These are phyloP conservation scores for Colletes collaris DNA, from an alignment of 2,888 invertebrate genomes.

Conservation along the genomic window DNA sequence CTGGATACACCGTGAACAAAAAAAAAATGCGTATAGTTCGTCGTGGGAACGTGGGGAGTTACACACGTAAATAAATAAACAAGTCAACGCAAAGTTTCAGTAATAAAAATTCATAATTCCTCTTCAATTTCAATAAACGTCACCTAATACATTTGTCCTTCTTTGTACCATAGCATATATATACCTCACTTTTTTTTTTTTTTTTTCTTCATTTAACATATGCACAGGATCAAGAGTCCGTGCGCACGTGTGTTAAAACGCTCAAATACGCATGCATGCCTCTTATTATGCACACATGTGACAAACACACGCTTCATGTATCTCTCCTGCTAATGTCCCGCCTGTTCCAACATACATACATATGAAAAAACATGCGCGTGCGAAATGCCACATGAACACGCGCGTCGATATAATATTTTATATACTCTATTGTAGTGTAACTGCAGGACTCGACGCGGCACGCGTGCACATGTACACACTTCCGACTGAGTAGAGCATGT, in stretches of 20 bases:
- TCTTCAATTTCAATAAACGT: slow-evolving; percentile 80
- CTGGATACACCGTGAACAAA: not conserved
- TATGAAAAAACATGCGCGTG: slow-evolving; percentile 55
- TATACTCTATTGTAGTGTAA: slow-evolving; percentile 49
- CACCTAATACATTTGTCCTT: slow-evolving; percentile 80
- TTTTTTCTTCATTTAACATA: slow-evolving; percentile 62
- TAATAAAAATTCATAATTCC: slow-evolving; percentile 82
- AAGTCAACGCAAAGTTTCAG: slow-evolving; percentile 67
- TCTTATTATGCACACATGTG: slow-evolving; percentile 50
- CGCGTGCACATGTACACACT: slow-evolving; percentile 54
- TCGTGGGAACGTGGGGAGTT: slow-evolving; percentile 22
- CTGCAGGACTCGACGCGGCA: slow-evolving; percentile 30
- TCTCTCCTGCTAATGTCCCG: slow-evolving; percentile 29
- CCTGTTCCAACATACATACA: slow-evolving; percentile 41
- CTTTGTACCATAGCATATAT: slow-evolving; percentile 81
- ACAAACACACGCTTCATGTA: slow-evolving; percentile 46
- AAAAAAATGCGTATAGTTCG: not conserved
- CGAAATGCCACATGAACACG: slow-evolving; percentile 61
- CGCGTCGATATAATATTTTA: slow-evolving; percentile 55
- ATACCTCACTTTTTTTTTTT: slow-evolving; percentile 40
- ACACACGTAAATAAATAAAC: slow-evolving; percentile 57
- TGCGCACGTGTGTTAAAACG: slow-evolving; percentile 47
- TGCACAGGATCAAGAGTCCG: slow-evolving; percentile 66
- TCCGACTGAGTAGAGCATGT: slow-evolving; percentile 46
- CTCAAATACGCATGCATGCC: slow-evolving; percentile 33